phyloP scores from a whole-genome alignment of 2,797 vertebrate species.

The Dromococcyx pavoninus region DNA sequence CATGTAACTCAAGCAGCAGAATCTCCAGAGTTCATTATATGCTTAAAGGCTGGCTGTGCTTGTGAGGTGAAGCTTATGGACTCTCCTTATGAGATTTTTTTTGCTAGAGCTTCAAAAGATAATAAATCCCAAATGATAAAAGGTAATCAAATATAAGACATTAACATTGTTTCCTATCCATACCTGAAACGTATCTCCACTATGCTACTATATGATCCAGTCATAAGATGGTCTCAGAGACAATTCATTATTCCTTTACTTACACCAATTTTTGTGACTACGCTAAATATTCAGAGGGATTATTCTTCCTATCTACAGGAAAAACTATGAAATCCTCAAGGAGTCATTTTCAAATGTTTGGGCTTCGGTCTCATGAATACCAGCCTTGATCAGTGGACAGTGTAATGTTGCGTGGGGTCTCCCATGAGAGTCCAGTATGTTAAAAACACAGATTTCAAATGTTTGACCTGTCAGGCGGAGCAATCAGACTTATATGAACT shows the following conservation, averaged over 20 bases:
- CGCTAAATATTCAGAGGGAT: not conserved
- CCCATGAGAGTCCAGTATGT: not conserved
- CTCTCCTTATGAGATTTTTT: not conserved
- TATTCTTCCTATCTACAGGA: not conserved
- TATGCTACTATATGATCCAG: not conserved
- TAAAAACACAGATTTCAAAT: not conserved
- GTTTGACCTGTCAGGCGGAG: not conserved
- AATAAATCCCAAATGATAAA: not conserved
- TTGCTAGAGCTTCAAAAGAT: not conserved
- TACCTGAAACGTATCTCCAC: not conserved
- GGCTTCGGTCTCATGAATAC: not conserved
- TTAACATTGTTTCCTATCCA: accelerated
- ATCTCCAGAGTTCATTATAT: not conserved
- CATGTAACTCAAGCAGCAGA: not conserved
- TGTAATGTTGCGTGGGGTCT: not conserved
- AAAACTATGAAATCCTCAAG: not conserved
- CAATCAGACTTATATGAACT: not conserved
- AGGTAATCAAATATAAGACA: not conserved
- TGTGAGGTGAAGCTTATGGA: not conserved
- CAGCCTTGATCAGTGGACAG: not conserved
- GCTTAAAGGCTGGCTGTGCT: not conserved
- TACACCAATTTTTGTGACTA: not conserved
- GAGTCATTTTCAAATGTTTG: not conserved
- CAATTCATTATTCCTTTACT: not conserved
- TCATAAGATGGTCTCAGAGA: not conserved